Base-by-base conservation (phyloP, 2,113 vertebrate species). In the Cyphomyrus plagiostoma region DNA sequence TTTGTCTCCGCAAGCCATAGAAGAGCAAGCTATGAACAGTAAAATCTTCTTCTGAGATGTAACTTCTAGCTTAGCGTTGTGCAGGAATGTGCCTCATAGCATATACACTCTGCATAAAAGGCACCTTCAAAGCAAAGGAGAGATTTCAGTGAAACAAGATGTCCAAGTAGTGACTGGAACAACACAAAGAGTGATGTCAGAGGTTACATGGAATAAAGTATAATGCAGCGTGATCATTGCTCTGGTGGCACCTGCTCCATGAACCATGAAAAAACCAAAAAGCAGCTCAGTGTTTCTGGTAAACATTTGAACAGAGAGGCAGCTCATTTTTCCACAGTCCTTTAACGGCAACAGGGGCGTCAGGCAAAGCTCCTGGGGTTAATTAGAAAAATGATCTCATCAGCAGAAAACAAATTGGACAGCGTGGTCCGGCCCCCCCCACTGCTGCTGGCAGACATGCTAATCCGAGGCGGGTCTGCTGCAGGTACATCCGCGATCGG, bases 351-450 rank as follows among this genome's bases (percentile, higher is more conserved):
- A 92, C 93, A 91, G 92, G 90, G 62, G 92, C 93, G 89, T 91
- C 89, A 91, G 93, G 92, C 93, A 89, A 94, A 95, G 94, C 95
- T 96, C 95, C 95, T 94, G 93, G 97, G 96, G 97, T 98, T 98
- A 98, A 98, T 98, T 97, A 97, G 96, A 98, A 98, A 98, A 97
- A 97, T 97, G 96, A 97, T 98, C 97, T 97, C 96, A 95, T 97
- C 96, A 95, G 95, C 94, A 91, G 94, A 96, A 94, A 88, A 95
- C 93, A 93, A 90, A 93, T 95, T 94, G 93, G 92, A 89, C 92
- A 88, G 21, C 15, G 74, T 90, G 89, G 93, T 94, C 94, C 92
- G 3, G 1, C 58, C 56, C 58, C 58, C 62, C 62, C 62, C n/a
- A 13, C 90, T 92, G 19, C 92, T 95, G 95, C 93, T 91, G 93